Evolutionary conservation across 2,888 invertebrate species (phyloP), one percentile per base, ranked within the genome.

Genomic region (Baronia brevicornis): DNA sequence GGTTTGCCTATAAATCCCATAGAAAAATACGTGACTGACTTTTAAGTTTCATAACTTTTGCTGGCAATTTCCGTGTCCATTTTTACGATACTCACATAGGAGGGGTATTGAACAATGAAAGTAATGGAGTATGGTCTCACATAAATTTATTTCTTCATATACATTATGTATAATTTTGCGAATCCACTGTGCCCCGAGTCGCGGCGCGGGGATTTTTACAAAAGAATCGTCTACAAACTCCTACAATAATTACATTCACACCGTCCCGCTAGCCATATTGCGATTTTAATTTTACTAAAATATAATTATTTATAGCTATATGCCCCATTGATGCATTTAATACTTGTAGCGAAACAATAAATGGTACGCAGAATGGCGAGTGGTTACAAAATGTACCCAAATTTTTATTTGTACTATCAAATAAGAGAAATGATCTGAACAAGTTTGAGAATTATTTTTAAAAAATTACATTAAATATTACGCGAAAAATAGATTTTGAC

Each of bases 131-230:
- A 74, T 75, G 77, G 77, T 80, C 71, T 82, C 80, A 84, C 82
- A 84, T 84, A 82, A 77, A 80, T 82, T 80, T 82, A 80, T 80
- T 84, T 78, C 74, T 71, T 69, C 82, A 84, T 82, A 84, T 84
- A 84, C 80, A 82, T 51, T 82, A 82, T 82, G 80, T 84, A 84
- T 80, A 82, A 75, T 75, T 70, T 71, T 77, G 75, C 82, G 82
- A 82, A 82, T 80, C 80, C 80, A 79, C 79, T 77, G 79, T 80
- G 79, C 64, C 79, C 72, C 72, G 75, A 73, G 74, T 71, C 78
- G 74, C 68, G 73, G 72, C 70, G 78, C 69, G 74, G 79, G 77
- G 66, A 57, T 58, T 67, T 57, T 75, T 71, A 79, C 68, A 79
- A 79, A 82, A 77, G 71, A 74, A 77, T 67, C 51, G 56, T 61